These are phyloP conservation scores for Strigamia maritima DNA, from an alignment of 2,888 invertebrate genomes.

Conservation along the genomic window DNA sequence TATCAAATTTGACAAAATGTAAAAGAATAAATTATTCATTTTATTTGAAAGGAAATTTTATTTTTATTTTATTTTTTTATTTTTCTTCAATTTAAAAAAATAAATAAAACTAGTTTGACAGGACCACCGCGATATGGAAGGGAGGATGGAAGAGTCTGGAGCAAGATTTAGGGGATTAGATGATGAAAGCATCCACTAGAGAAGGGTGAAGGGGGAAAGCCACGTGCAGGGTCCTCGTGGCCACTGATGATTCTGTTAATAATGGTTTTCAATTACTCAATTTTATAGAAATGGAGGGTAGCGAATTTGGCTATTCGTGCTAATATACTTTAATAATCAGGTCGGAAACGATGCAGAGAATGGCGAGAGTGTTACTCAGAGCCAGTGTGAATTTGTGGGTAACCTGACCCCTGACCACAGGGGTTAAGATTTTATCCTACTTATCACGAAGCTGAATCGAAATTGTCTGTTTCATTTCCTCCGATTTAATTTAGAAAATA, in stretches of 20 bases:
- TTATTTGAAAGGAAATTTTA: background rate
- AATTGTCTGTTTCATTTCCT: background rate
- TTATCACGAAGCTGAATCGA: background rate
- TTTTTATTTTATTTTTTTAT: background rate
- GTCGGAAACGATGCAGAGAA: background rate
- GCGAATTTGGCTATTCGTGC: background rate
- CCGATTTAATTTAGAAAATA: background rate
- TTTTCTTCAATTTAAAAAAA: background rate
- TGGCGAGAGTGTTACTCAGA: background rate
- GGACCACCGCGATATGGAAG: background rate
- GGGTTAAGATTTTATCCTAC: background rate
- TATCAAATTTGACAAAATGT: too few species aligned
- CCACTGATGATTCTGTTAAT: background rate
- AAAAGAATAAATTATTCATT: too few species aligned
- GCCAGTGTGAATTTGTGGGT: background rate
- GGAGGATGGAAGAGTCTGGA: background rate
- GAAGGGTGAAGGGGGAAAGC: background rate
- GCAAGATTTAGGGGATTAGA: background rate
- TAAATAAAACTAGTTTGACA: background rate
- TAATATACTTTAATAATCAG: background rate
- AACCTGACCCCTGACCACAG: background rate
- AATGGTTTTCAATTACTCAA: background rate
- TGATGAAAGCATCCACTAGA: background rate
- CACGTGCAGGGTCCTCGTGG: background rate
- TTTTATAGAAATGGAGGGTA: background rate